Conservation (phyloP, 2,113 vertebrate species). For the Dolichallabes microphthalmus region DNA sequence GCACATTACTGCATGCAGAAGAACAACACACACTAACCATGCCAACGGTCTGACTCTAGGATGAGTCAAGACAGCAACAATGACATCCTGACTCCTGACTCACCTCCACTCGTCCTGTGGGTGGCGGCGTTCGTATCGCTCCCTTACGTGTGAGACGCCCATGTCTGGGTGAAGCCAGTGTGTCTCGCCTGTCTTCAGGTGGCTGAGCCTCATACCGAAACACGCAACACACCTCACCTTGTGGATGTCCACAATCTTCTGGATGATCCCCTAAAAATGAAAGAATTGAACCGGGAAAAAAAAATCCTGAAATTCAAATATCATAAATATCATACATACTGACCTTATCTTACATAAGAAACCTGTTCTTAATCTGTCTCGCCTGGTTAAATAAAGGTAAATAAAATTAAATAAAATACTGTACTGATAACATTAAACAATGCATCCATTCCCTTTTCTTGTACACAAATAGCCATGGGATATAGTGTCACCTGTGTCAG, state of each 20-base stretch:
- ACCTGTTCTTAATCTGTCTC: no score
- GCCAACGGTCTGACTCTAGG: no score
- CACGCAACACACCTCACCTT: conserved; percentile 92
- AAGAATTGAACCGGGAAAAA: background rate
- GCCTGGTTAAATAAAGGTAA: no score
- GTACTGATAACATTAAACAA: background rate
- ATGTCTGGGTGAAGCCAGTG: conserved; percentile 97
- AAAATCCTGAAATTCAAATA: background rate
- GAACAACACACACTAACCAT: background rate
- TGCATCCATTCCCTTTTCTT: background rate
- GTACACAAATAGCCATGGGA: background rate
- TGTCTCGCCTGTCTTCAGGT: conserved; percentile 88
- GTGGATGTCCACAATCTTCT: conserved; percentile 96
- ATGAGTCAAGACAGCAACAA: background rate
- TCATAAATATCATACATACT: no score
- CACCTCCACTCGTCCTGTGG: conserved; percentile 98
- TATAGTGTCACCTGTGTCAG: background rate
- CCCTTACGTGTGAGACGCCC: conserved; percentile 92
- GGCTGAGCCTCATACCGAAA: conserved; percentile 91
- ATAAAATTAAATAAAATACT: no score
- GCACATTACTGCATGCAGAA: background rate
- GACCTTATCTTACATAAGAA: no score
- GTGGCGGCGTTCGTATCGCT: conserved; percentile 90
- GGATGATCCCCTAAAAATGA: conserved; percentile 86
- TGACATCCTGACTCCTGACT: conserved; percentile 55